These are phyloP conservation scores for Hyles vespertilio DNA, from an alignment of 1,140 invertebrate genomes.

Conservation along the genomic window DNA sequence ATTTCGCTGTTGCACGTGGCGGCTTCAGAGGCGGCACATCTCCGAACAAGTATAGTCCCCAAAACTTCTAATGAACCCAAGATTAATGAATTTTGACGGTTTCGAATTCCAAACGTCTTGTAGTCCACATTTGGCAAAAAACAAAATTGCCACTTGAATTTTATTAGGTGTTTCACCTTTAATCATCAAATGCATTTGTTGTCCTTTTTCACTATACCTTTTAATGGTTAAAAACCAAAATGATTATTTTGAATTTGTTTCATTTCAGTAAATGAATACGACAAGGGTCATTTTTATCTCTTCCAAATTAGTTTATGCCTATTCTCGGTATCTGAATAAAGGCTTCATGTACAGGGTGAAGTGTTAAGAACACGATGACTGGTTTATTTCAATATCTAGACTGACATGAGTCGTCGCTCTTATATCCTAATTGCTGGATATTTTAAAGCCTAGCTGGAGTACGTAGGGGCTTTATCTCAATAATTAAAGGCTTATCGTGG, in stretches of 20 bases:
- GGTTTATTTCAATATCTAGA: conserved; percentile 1
- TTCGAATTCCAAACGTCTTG: too few species aligned
- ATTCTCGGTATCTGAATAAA: not conserved
- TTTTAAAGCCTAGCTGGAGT: conserved; percentile 42
- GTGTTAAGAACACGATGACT: not conserved
- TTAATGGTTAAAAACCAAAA: not conserved
- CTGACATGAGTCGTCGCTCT: conserved; percentile 2
- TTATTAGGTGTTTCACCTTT: conserved; percentile 11
- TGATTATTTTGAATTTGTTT: not conserved
- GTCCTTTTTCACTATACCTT: conserved; percentile 1
- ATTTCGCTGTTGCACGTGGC: conserved; percentile 52
- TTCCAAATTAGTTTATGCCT: not conserved
- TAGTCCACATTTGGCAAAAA: too few species aligned
- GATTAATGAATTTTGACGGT: conserved; percentile 41
- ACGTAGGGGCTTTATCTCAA: conserved; percentile 46
- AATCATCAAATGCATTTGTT: not conserved
- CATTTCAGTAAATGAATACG: not conserved
- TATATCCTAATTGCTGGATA: conserved; percentile 18
- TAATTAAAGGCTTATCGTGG: conserved; percentile 63
- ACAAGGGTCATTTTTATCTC: not conserved
- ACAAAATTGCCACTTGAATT: not conserved
- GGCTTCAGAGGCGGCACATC: conserved; percentile 27
- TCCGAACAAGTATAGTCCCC: conserved; percentile 27
- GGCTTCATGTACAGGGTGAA: not conserved
- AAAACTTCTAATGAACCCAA: conserved; percentile 50